Evolutionary conservation across 1,140 invertebrate genomes (phyloP).

Genomic region (Bilobella aurantiaca): DNA sequence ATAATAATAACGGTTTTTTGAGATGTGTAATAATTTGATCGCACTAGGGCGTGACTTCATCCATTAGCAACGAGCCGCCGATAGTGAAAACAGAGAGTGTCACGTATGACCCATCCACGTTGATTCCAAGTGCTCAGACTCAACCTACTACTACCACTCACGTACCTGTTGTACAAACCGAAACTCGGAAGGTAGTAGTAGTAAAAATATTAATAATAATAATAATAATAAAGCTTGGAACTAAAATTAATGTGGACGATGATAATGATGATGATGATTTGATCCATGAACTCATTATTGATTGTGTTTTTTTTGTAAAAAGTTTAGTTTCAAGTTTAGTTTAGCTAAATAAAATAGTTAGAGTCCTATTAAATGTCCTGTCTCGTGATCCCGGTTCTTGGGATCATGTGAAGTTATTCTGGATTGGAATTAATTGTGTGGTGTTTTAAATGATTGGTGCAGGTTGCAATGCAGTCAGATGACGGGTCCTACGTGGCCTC

Average conservation of each 20-base stretch:
- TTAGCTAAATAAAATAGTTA: too few species aligned
- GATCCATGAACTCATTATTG: background rate
- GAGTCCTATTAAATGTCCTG: too few species aligned
- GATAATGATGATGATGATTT: background rate
- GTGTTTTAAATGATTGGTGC: too few species aligned
- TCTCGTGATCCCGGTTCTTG: too few species aligned
- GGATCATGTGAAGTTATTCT: too few species aligned
- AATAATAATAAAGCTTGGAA: too few species aligned
- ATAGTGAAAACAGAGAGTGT: slow-evolving; percentile 60
- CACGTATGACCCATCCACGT: slow-evolving; percentile 46
- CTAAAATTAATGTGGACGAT: too few species aligned
- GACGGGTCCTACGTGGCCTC: slow-evolving; percentile 49
- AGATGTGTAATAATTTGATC: background rate
- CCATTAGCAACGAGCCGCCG: slow-evolving; percentile 43
- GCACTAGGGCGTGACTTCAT: background rate
- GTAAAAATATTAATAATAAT: too few species aligned
- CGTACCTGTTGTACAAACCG: slow-evolving; percentile 59
- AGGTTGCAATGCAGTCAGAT: slow-evolving; percentile 47
- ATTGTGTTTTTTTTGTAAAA: slow-evolving; percentile 30
- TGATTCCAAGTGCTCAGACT: slow-evolving; percentile 35
- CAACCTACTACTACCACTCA: slow-evolving; percentile 54
- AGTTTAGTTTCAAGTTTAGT: too few species aligned
- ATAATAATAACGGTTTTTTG: too few species aligned
- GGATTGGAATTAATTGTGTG: too few species aligned
- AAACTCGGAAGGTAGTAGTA: slow-evolving; percentile 59